Conservation (phyloP, 1,140 invertebrate species). For the Diabrotica undecimpunctata region DNA sequence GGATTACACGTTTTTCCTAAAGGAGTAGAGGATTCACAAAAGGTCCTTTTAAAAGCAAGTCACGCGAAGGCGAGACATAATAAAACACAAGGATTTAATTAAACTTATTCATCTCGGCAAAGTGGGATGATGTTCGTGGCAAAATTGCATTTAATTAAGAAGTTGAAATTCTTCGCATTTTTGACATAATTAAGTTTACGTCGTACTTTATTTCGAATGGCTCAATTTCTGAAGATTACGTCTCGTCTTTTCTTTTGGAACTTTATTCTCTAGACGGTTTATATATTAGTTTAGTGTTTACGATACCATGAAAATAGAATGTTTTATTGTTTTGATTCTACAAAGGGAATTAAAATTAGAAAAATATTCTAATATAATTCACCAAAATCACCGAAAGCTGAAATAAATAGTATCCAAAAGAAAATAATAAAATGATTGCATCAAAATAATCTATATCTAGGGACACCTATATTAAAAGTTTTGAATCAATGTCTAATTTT, state of each 20-base stretch:
- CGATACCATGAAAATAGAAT: no score
- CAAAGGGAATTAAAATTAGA: no score
- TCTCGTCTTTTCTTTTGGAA: background rate
- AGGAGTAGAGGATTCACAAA: conserved; percentile 13
- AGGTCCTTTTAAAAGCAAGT: conserved; percentile 26
- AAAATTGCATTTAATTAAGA: conserved; percentile 50
- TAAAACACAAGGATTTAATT: conserved; percentile 50
- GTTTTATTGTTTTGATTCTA: no score
- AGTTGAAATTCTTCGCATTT: conserved; percentile 48
- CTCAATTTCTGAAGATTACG: conserved; percentile 33
- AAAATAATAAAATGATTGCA: no score
- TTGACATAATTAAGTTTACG: conserved; percentile 48
- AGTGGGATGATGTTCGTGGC: conserved; percentile 41
- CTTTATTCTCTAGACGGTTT: background rate
- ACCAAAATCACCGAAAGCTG: no score
- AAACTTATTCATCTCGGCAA: conserved; percentile 50
- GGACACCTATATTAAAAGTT: no score
- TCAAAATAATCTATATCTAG: no score
- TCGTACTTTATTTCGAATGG: conserved; percentile 42
- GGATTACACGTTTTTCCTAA: conserved; percentile 15
- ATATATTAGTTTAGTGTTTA: conserved; percentile 1
- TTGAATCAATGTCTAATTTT: no score
- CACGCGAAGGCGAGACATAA: conserved; percentile 33
- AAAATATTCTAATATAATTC: no score
- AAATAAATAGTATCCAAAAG: no score